A percentile compares a stretch with the other conserved stretches of the same genome.
Conservation (phyloP, 2,888 invertebrate species). For the Sinotaia quadrata region DNA sequence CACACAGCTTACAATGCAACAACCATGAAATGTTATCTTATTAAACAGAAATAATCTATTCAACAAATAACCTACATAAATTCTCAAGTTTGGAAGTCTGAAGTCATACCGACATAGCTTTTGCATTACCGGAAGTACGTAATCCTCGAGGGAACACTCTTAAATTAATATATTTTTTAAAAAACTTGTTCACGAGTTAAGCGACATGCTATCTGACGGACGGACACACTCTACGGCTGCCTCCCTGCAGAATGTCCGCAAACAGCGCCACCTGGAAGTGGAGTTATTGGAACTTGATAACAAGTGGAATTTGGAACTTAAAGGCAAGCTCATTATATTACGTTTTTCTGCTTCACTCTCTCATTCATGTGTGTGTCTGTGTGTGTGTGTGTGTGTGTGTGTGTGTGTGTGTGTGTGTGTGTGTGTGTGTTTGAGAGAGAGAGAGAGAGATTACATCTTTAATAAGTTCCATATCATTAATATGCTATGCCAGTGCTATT, state of each 20-base stretch:
- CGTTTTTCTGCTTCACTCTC: background rate
- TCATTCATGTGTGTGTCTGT: background rate
- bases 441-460: too few relatives aligned
- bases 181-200: background rate
- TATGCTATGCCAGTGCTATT: too few relatives aligned
- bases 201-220: background rate
- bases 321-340: background rate
- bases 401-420: background rate
- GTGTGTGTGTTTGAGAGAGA: background rate
- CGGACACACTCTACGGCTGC: constrained; percentile 22
- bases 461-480: too few relatives aligned
- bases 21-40: too few relatives aligned
- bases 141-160: too few relatives aligned
- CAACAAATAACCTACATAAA: too few relatives aligned
- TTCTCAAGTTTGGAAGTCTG: too few relatives aligned
- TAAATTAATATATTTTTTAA: too few relatives aligned
- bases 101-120: too few relatives aligned
- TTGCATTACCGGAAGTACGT: too few relatives aligned
- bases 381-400: background rate
- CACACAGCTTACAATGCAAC: too few relatives aligned
- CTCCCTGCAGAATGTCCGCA: constrained; percentile 32
- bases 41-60: too few relatives aligned
- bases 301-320: constrained; percentile 26
- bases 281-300: constrained; percentile 31
- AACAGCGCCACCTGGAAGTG: constrained; percentile 34